A percentile compares a stretch with the other conserved stretches of the same genome.
Conservation (phyloP, 2,113 vertebrate genomes). For the Pungitius pungitius region DNA sequence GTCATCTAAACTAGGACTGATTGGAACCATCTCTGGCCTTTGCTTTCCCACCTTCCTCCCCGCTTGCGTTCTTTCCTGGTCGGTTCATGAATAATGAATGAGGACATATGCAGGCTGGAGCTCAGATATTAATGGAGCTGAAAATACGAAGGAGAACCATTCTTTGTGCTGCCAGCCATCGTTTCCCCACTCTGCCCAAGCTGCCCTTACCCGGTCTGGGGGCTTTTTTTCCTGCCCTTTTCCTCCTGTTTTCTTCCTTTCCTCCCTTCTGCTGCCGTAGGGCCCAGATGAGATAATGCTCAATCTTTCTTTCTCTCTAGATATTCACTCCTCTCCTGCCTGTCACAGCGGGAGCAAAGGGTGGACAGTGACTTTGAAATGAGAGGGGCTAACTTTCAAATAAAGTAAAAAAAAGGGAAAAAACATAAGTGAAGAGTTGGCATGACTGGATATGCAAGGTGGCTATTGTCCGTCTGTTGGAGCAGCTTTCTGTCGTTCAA, state of each 20-base stretch:
- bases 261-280: slow-evolving; percentile 38
- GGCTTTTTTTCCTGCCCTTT: slow-evolving; percentile 25
- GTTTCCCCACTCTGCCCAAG: slow-evolving; percentile 62
- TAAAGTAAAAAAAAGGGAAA: slow-evolving; percentile 26
- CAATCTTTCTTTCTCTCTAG: slow-evolving; percentile 38
- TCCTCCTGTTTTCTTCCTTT: slow-evolving; percentile 33
- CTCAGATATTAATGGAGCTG: slow-evolving; percentile 92
- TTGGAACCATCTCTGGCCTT: slow-evolving; percentile 92
- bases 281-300: slow-evolving; percentile 42
- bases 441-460: slow-evolving; percentile 41
- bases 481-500: slow-evolving; percentile 63
- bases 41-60: slow-evolving; percentile 82
- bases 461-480: slow-evolving; percentile 47
- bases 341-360: slow-evolving; percentile 54
- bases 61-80: slow-evolving; percentile 80
- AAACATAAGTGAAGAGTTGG: slow-evolving; percentile 54
- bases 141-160: slow-evolving; percentile 85
- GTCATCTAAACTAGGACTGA: slow-evolving; percentile 98
- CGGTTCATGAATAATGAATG: slow-evolving; percentile 98
- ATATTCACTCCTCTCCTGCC: slow-evolving; percentile 40
- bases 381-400: slow-evolving; percentile 51
- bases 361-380: slow-evolving; percentile 57
- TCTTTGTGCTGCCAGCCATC: slow-evolving; percentile 79
- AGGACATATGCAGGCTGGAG: slow-evolving; percentile 86
- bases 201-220: slow-evolving; percentile 52